Conservation (phyloP, 2,797 vertebrate genomes). For the Nyctalus aviator region DNA sequence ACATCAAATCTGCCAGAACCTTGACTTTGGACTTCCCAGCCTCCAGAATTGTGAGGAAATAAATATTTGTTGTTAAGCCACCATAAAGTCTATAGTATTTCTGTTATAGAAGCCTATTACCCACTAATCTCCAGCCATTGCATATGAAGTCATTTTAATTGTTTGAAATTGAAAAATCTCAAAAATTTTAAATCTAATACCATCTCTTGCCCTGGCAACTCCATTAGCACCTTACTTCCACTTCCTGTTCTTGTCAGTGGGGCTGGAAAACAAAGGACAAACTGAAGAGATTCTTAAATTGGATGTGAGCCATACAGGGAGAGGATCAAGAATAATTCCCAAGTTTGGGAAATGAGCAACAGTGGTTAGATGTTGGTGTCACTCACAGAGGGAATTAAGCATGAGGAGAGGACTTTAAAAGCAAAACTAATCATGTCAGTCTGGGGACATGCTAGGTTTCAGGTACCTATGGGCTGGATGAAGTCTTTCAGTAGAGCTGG, state of each 20-base stretch:
- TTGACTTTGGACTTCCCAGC: not conserved
- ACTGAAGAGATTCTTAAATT: not conserved
- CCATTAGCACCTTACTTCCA: not conserved
- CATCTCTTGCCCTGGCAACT: not conserved
- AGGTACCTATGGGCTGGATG: not conserved
- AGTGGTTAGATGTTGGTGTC: not conserved
- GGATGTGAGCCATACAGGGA: not conserved
- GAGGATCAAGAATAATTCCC: not conserved
- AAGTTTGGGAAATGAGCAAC: not conserved
- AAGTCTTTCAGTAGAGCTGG: not conserved
- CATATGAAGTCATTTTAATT: not conserved
- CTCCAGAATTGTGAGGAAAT: not conserved
- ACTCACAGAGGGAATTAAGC: not conserved
- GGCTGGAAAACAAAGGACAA: slow-evolving; percentile 15
- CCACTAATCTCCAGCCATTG: not conserved
- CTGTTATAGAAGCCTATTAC: not conserved
- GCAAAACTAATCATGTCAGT: not conserved
- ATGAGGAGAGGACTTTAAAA: not conserved
- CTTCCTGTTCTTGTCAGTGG: not conserved
- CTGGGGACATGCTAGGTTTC: not conserved
- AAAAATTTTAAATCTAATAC: not conserved
- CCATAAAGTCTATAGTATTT: too few species aligned
- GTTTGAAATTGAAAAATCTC: not conserved
- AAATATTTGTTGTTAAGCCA: not conserved
- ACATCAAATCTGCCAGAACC: not conserved